Conservation (phyloP, 2,797 vertebrate genomes). For the Argentina silus region DNA sequence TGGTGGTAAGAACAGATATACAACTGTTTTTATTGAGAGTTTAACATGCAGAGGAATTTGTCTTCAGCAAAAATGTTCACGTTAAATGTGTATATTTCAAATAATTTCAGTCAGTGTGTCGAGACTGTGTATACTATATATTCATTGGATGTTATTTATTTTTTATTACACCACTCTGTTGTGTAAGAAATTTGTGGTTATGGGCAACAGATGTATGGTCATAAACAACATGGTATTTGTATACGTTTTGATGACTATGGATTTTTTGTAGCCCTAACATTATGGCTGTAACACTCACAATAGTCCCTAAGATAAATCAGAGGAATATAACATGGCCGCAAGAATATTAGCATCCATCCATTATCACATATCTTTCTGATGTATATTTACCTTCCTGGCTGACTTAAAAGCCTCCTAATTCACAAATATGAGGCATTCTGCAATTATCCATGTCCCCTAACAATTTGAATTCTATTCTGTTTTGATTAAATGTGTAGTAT, state of each 20-base stretch:
- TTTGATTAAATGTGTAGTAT: conserved; percentile 52
- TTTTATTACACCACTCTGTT: conserved; percentile 1
- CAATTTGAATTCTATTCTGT: conserved; percentile 36
- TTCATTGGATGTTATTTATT: not conserved
- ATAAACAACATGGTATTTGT: conserved; percentile 15
- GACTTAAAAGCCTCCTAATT: conserved; percentile 39
- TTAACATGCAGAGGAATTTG: no score
- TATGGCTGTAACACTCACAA: conserved; percentile 2
- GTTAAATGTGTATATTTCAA: conserved; percentile 21
- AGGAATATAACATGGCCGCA: not conserved
- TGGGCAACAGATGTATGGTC: not conserved
- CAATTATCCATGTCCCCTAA: conserved; percentile 25
- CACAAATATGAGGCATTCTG: conserved; percentile 23
- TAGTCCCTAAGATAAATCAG: conserved; percentile 4
- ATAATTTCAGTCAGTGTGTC: not conserved
- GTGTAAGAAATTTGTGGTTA: conserved; percentile 3
- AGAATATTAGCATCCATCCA: conserved; percentile 43
- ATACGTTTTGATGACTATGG: conserved; percentile 17
- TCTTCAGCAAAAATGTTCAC: conserved; percentile 6
- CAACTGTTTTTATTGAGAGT: no score
- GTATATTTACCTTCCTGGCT: conserved; percentile 33
- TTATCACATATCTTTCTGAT: conserved; percentile 36
- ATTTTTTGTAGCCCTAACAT: conserved; percentile 23
- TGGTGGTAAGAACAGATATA: not conserved
- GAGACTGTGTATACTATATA: not conserved